A percentile compares a stretch with the other conserved stretches of the same genome.
These are phyloP conservation scores for Phalacrocorax brasilianus DNA, from an alignment of 2,113 vertebrate species.

Conservation along the genomic window DNA sequence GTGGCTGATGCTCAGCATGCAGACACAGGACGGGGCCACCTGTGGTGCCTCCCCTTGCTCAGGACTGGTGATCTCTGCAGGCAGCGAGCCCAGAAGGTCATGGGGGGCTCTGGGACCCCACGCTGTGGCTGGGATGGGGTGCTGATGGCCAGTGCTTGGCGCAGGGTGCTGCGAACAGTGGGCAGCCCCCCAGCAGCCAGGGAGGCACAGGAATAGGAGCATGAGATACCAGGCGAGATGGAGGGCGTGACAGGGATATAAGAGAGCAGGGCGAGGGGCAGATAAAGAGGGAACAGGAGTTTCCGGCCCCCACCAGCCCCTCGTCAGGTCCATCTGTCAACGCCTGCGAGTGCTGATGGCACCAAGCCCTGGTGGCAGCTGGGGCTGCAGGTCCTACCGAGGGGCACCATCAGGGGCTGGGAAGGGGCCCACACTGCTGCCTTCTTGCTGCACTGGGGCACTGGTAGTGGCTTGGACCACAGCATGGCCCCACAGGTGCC, in stretches of 20 bases:
- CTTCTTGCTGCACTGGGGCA: fast-evolving
- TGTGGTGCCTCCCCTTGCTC: not conserved
- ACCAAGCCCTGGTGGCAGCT: not conserved
- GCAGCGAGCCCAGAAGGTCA: not conserved
- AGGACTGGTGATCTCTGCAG: not conserved
- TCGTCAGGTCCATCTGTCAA: slow-evolving; percentile 21
- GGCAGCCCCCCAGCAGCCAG: not conserved
- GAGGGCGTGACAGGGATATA: not conserved
- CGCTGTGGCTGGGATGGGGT: fast-evolving
- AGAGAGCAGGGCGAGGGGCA: slow-evolving; percentile 10
- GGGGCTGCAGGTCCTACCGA: not conserved
- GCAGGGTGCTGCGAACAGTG: not conserved
- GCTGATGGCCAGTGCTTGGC: not conserved
- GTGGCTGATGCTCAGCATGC: not conserved
- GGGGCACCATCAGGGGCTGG: not conserved
- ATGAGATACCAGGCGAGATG: not conserved
- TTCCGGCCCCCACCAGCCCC: slow-evolving; percentile 7
- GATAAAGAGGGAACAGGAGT: slow-evolving; percentile 50
- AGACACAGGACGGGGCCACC: fast-evolving
- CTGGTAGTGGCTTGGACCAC: fast-evolving
- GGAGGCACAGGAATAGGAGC: not conserved
- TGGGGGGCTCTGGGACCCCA: fast-evolving
- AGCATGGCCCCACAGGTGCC: fast-evolving
- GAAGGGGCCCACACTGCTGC: not conserved
- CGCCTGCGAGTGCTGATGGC: slow-evolving; percentile 27